phyloP scores from a whole-genome alignment of 1,140 invertebrate species.

The Drosophila arizonae region DNA sequence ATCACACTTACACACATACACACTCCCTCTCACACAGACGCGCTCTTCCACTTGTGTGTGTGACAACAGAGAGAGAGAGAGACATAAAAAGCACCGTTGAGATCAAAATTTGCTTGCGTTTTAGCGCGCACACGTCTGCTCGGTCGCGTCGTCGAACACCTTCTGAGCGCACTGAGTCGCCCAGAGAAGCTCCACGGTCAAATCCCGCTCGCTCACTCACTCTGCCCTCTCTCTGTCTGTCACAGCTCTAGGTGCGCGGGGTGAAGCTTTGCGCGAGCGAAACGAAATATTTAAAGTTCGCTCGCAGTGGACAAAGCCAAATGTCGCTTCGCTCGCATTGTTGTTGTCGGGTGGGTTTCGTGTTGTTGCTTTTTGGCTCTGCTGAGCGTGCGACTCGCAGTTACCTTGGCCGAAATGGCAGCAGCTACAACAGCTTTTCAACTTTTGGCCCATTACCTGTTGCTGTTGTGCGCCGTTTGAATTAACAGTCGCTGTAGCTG shows the following conservation, averaged over 20 bases:
- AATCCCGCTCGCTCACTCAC: not conserved
- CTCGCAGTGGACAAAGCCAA: slow-evolving; percentile 33
- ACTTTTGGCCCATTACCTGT: slow-evolving; percentile 53
- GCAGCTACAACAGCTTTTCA: slow-evolving; percentile 30
- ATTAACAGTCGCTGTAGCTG: not conserved
- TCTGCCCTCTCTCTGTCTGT: slow-evolving; percentile 15
- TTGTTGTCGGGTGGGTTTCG: slow-evolving; percentile 9
- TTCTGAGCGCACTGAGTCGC: slow-evolving; percentile 62
- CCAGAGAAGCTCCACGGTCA: slow-evolving; percentile 42
- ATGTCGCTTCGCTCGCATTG: slow-evolving; percentile 15
- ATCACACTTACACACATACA: slow-evolving; percentile 45
- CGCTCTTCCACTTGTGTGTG: slow-evolving; percentile 25
- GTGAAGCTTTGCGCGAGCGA: slow-evolving; percentile 30
- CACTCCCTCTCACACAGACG: slow-evolving; percentile 5
- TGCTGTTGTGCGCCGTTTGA: slow-evolving; percentile 31
- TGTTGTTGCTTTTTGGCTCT: not conserved
- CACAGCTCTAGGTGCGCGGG: not conserved
- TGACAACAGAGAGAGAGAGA: slow-evolving; percentile 36
- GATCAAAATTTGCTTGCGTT: slow-evolving; percentile 61
- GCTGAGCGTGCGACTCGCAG: slow-evolving; percentile 31
- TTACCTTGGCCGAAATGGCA: slow-evolving; percentile 73
- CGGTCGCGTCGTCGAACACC: slow-evolving; percentile 61
- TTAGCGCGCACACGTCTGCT: slow-evolving; percentile 66
- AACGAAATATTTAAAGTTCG: slow-evolving; percentile 32
- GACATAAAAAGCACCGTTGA: slow-evolving; percentile 72